phyloP scores from a whole-genome alignment of 2,797 vertebrate species.

The Melanotaenia parkinsoni region DNA sequence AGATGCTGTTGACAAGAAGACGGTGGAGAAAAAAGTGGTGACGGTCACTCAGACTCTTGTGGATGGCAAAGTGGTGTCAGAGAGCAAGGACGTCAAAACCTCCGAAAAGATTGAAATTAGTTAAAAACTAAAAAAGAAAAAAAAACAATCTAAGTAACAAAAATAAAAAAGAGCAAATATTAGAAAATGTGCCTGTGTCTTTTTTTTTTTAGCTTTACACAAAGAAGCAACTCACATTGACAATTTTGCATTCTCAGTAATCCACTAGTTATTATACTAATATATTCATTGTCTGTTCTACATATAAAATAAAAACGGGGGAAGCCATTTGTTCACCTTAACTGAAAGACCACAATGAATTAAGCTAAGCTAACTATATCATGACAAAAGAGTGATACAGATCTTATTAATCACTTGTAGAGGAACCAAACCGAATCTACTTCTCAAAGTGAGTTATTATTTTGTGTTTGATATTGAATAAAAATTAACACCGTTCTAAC shows the following conservation, averaged over 20 bases:
- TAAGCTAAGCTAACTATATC: neutral
- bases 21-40: constrained; percentile 80
- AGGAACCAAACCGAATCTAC: neutral
- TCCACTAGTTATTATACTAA: neutral
- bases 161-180: constrained; percentile 31
- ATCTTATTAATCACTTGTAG: neutral
- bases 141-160: constrained; percentile 8
- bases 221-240: neutral
- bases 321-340: neutral
- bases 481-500: neutral
- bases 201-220: constrained; percentile 9
- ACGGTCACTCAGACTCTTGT: constrained; percentile 85
- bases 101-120: neutral
- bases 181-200: neutral
- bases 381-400: neutral
- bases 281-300: neutral
- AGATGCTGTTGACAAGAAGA: constrained; percentile 77
- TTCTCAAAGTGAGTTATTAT: neutral
- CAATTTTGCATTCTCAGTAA: neutral
- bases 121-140: neutral
- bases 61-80: constrained; percentile 88
- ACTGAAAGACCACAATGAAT: neutral
- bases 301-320: neutral
- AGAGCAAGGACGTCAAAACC: constrained; percentile 77
- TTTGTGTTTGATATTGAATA: neutral